Evolutionary conservation across 2,797 vertebrate species (phyloP), one percentile per base, ranked within the genome.

Genomic region (Margarornis squamiger): DNA sequence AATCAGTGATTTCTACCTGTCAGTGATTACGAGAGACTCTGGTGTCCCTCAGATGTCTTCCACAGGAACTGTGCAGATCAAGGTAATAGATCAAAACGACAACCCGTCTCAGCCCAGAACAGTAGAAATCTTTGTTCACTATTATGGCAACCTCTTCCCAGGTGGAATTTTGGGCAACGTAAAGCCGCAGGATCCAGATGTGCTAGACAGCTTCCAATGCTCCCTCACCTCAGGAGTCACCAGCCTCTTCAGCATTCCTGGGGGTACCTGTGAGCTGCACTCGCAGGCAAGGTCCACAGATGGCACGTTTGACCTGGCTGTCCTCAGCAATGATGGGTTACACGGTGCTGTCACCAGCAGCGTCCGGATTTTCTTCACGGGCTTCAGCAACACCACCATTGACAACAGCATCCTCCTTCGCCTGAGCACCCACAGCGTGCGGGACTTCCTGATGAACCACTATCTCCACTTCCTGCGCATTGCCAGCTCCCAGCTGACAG

Each of bases 21-120:
- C 98, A 0, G 99, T 99, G 87, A 95, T 99, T 32, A 99, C 99
- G 1, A 98, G 98, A 87, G 99, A 99, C 96, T 99, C 99, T n/a
- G 99, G 99, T 0, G 71, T 99, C 39, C 99, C 99, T 75, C 99
- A 99, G 57, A 99, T 99, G 99, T 99, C 99, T 71, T 99, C 99
- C 72, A 99, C 99, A 1, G 99, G 99, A 94, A 99, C 99, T 0
- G 98, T 99, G 91, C 99, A 98, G 12, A 93, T 99, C 84, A 98
- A 98, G 67, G 98, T 99, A 51, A 98, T 98, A 39, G 99, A 99
- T 95, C 98, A 99, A 95, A 99, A 99, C 0, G 99, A 99, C 98
- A 99, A 99, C 89, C 99, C 99, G 0, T 99, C 99, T 5, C 98
- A 99, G 95, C 97, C 99, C 17, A 98, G 99, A 84, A 98, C 98